Evolutionary conservation across 2,888 invertebrate genomes (phyloP), one percentile per base, ranked within the genome.

Genomic region (Macrophya alboannulata): DNA sequence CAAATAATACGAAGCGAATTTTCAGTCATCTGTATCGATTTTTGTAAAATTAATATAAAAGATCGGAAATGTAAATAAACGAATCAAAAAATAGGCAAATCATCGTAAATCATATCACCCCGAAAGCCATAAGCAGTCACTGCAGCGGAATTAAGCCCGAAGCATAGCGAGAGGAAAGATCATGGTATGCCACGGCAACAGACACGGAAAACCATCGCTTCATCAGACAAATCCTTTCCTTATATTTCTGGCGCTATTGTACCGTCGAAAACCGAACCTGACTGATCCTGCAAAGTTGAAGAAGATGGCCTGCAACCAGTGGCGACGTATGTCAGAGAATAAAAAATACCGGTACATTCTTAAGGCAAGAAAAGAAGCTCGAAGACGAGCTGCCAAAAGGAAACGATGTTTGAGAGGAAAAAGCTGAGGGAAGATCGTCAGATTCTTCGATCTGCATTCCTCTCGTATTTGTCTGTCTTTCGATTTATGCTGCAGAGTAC

Each of bases 201-300:
- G 5, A n/a, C 31, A 48, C 4, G 4, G 3, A 8, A 83, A 71
- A 37, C 31, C 15, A 25, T 68, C 65, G 48, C 45, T 83, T 51
- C 83, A 17, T 68, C 48, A 68, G 17, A 82, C 82, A n/a, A 68
- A 82, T 48, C 82, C 82, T 5, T 83, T 45, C 21, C 82, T 48
- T 9, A 6, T 83, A 43, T 83, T 83, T 68, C 17, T 48, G 31
- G 31, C 68, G 17, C 5, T n/a, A 37, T 31, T 68, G 15, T 31
- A 48, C n/a, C 68, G 82, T 1, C 68, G 31, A 65, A 83, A 65
- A 43, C 68, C 31, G 1, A 48, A 68, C 31, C 31, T 68, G 31
- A n/a, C 65, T 31, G 48, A 83, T 15, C 45, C n/a, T n/a, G n/a
- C 68, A 48, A 68, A 51, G 68, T 31, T 83, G 25, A 21, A n/a